These are phyloP conservation scores for Clanis bilineata DNA, from an alignment of 2,888 invertebrate species.

Conservation along the genomic window DNA sequence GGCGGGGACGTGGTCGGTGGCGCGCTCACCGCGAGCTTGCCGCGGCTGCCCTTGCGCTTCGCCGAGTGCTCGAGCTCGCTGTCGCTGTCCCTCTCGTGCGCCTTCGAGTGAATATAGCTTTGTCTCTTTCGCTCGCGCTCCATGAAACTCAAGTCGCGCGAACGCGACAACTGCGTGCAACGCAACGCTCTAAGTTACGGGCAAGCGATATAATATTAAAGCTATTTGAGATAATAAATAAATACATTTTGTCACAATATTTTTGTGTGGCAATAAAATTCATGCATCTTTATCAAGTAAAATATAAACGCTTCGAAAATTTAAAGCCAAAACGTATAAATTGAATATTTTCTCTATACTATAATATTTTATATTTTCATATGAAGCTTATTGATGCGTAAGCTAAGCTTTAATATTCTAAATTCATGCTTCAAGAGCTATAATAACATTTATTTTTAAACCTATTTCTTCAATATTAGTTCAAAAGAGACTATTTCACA, in stretches of 20 bases:
- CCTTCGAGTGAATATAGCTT: slow-evolving; percentile 78
- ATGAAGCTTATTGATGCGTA: slow-evolving; percentile 24
- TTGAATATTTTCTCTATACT: background rate
- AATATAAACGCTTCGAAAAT: background rate
- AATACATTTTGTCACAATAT: background rate
- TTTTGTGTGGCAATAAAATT: background rate
- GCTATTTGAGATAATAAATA: slow-evolving; percentile 17
- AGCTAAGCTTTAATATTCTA: slow-evolving; percentile 26
- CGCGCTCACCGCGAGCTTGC: slow-evolving; percentile 87
- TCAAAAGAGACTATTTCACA: too few relatives aligned
- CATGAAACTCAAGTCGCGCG: slow-evolving; percentile 77
- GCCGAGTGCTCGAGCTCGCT: slow-evolving; percentile 88
- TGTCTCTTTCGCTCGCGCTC: slow-evolving; percentile 78
- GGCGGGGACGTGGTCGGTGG: slow-evolving; percentile 44
- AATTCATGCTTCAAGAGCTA: slow-evolving; percentile 15
- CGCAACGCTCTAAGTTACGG: slow-evolving; percentile 56
- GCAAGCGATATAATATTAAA: slow-evolving; percentile 39
- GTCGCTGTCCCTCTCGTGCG: slow-evolving; percentile 89
- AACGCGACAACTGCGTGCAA: slow-evolving; percentile 77
- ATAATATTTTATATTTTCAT: slow-evolving; percentile 1
- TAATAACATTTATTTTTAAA: background rate
- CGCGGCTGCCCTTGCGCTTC: slow-evolving; percentile 83
- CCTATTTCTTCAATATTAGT: background rate
- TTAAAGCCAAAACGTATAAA: background rate
- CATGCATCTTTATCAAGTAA: background rate